phyloP scores from a whole-genome alignment of 2,888 invertebrate species.

The Campopleginae sp. region DNA sequence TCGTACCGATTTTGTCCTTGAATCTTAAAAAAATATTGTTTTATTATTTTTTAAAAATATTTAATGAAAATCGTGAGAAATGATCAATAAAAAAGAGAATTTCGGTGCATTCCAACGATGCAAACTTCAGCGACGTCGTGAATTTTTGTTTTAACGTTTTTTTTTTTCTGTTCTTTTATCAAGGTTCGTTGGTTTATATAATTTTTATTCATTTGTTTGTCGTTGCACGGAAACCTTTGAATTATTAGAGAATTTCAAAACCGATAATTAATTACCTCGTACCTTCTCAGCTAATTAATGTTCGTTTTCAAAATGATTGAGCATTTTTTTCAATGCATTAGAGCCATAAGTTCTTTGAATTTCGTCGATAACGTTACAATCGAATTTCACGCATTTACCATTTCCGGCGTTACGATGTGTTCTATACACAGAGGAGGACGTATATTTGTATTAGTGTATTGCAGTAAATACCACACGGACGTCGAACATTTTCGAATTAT shows the following conservation, averaged over 20 bases:
- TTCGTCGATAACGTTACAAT: slow-evolving; percentile 41
- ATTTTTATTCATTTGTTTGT: background rate
- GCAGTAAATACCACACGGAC: slow-evolving; percentile 15
- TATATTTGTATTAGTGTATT: background rate
- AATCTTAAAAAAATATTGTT: too few relatives aligned
- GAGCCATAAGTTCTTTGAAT: background rate
- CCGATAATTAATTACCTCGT: background rate
- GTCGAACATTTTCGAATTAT: slow-evolving; percentile 40
- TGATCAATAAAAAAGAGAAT: too few relatives aligned
- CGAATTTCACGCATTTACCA: slow-evolving; percentile 46
- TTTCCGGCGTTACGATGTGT: slow-evolving; percentile 37
- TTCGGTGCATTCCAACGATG: too few relatives aligned
- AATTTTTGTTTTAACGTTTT: background rate
- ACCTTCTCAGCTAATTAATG: too few relatives aligned
- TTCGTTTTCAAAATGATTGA: too few relatives aligned
- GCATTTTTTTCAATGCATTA: slow-evolving; percentile 3
- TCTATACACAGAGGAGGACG: background rate
- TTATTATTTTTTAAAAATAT: too few relatives aligned
- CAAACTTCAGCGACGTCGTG: too few relatives aligned
- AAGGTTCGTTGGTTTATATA: background rate
- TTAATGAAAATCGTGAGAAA: too few relatives aligned
- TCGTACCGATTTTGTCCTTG: too few relatives aligned
- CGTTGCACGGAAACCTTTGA: background rate
- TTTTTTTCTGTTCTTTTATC: background rate
- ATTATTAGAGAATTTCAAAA: background rate